Evolutionary conservation across 2,797 vertebrate genomes (phyloP).

Genomic region (Masticophis lateralis): DNA sequence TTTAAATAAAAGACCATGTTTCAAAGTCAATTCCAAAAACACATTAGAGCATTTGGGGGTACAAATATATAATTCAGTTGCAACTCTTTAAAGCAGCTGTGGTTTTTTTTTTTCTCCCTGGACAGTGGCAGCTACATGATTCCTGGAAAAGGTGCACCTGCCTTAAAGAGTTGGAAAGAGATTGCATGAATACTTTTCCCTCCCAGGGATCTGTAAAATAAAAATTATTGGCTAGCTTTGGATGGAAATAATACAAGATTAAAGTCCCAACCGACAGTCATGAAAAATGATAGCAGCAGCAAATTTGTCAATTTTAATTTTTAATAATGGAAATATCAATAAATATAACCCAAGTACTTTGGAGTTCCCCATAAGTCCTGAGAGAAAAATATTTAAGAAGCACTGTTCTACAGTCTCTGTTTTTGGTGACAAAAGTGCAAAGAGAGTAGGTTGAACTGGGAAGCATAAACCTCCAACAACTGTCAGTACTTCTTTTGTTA

Average conservation of each 20-base stretch:
- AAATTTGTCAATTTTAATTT: background rate
- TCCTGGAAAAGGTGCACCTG: background rate
- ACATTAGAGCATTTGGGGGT: background rate
- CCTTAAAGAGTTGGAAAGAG: background rate
- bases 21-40: background rate
- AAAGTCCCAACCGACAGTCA: background rate
- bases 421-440: background rate
- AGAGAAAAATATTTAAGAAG: background rate
- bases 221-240: background rate
- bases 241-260: background rate
- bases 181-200: background rate
- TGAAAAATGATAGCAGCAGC: background rate
- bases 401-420: background rate
- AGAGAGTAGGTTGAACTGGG: background rate
- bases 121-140: background rate
- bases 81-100: background rate
- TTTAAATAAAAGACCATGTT: background rate
- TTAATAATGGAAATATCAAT: background rate
- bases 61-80: background rate
- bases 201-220: background rate
- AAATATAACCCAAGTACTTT: background rate
- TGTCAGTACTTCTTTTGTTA: background rate
- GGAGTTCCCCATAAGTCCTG: background rate
- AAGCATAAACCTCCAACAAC: background rate
- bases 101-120: background rate